Evolutionary conservation across 2,113 vertebrate species (phyloP).

Genomic region (Helogale parvula): DNA sequence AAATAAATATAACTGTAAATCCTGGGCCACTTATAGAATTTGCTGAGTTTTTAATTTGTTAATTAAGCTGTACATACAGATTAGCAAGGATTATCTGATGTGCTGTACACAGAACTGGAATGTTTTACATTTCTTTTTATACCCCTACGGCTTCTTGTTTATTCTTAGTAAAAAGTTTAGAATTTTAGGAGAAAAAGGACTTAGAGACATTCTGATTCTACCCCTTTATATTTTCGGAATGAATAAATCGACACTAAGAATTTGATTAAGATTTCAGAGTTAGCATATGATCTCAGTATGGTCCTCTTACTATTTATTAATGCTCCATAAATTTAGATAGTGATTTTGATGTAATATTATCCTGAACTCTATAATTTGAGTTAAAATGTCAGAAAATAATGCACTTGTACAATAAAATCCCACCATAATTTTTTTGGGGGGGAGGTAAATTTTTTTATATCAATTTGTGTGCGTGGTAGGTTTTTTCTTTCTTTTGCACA

Average conservation of each 20-base stretch:
- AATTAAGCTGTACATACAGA: conserved; percentile 50
- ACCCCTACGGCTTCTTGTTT: background rate
- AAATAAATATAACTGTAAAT: conserved; percentile 36
- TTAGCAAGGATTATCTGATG: conserved; percentile 65
- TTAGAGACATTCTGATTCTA: background rate
- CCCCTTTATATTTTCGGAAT: background rate
- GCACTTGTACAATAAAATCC: background rate
- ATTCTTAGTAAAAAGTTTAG: background rate
- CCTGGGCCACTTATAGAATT: conserved; percentile 49
- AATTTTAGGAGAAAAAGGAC: background rate
- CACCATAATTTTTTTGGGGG: background rate
- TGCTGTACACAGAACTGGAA: background rate
- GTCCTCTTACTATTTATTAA: background rate
- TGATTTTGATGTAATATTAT: background rate
- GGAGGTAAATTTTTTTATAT: background rate
- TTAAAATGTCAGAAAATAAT: conserved; percentile 1
- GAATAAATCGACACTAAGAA: background rate
- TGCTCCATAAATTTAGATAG: background rate
- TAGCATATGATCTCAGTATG: background rate
- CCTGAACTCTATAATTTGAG: background rate
- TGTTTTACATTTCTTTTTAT: conserved; percentile 12
- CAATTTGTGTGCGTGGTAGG: background rate
- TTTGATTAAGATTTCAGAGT: conserved; percentile 1
- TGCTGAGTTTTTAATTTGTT: conserved; percentile 55
- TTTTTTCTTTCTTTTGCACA: background rate